Evolutionary conservation across 2,888 invertebrate species (phyloP).

Genomic region (Athalia rosae): DNA sequence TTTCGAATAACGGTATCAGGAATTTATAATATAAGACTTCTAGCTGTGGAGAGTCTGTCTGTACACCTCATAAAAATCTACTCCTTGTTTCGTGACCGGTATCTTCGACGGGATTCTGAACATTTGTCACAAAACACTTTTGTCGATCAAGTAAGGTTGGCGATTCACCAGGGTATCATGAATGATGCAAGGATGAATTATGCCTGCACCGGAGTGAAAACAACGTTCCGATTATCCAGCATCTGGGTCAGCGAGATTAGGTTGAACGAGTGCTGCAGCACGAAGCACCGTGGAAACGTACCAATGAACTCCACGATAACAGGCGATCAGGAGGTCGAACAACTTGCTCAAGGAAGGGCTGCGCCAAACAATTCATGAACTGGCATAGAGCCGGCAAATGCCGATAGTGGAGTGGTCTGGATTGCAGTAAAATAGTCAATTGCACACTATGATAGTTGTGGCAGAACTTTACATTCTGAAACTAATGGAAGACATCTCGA

Average conservation of each 20-base stretch:
- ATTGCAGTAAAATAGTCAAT: too few species aligned
- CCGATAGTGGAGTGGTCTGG: too few species aligned
- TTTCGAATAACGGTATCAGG: slow-evolving; percentile 31
- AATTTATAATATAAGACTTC: neutral
- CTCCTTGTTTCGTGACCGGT: slow-evolving; percentile 50
- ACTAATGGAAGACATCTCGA: too few species aligned
- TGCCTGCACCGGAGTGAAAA: neutral
- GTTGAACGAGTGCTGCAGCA: slow-evolving; percentile 56
- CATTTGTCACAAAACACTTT: slow-evolving; percentile 69
- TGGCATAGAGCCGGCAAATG: neutral
- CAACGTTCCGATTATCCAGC: too few species aligned
- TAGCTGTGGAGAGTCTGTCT: neutral
- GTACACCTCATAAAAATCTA: slow-evolving; percentile 37
- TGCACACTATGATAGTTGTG: too few species aligned
- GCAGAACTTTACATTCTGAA: too few species aligned
- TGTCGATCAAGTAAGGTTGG: slow-evolving; percentile 71
- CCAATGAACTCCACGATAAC: slow-evolving; percentile 66
- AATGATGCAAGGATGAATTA: slow-evolving; percentile 7
- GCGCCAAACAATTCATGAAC: neutral
- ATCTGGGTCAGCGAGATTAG: slow-evolving; percentile 44
- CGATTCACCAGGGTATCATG: slow-evolving; percentile 61
- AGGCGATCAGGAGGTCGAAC: slow-evolving; percentile 60
- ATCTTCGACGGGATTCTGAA: slow-evolving; percentile 59
- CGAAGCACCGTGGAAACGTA: slow-evolving; percentile 66
- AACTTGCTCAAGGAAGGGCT: slow-evolving; percentile 42